Evolutionary conservation across 1,140 invertebrate species (phyloP), one percentile per base, ranked within the genome.

Genomic region (Piezodorus guildinii): DNA sequence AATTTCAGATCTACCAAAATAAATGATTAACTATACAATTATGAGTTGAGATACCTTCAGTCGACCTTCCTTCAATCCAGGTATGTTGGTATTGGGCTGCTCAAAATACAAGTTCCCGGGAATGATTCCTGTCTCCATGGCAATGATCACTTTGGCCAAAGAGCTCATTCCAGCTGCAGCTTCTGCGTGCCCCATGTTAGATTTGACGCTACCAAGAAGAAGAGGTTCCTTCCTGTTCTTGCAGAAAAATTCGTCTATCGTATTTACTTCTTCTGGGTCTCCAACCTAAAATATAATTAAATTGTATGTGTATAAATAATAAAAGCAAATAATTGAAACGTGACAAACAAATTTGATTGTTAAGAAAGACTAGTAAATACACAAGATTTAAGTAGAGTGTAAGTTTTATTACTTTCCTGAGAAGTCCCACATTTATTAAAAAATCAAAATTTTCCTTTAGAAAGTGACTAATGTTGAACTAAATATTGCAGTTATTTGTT

Each of bases 141-240:
- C 87, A 60, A 98, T 84, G 4, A 97, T 69, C 16, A 91, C 79
- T 74, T 98, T 97, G 2, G 88, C 89, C 60, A 97, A 77, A 0
- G 91, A 88, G 72, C 91, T 92, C 0, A 96, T 73, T 44, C 91
- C 91, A 67, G 94, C 96, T 0, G 93, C 91, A 4, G 94, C 87
- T 75, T 98, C 95, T 5, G 94, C 85, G 71, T 99, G 96, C 0
- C 96, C 96, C 91, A 98, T 96, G 75, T 98, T 99, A 1, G 91
- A 94, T 73, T 99, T 99, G 0, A 96, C 88, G 0, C 94, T 96
- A 2, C 96, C 96, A 71, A 99, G 85, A 1, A 96, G 73, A 19
- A 98, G 77, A 3, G 95, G 91, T 0, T 74, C 76, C 14, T 81
- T 79, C 12, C 95, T 81, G 63, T 85, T 85, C 72, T 86, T 87